Percentiles rank a stretch among this genome's conserved stretches.
Conservation (phyloP, 2,888 invertebrate genomes). For the Mythimna albipuncta region DNA sequence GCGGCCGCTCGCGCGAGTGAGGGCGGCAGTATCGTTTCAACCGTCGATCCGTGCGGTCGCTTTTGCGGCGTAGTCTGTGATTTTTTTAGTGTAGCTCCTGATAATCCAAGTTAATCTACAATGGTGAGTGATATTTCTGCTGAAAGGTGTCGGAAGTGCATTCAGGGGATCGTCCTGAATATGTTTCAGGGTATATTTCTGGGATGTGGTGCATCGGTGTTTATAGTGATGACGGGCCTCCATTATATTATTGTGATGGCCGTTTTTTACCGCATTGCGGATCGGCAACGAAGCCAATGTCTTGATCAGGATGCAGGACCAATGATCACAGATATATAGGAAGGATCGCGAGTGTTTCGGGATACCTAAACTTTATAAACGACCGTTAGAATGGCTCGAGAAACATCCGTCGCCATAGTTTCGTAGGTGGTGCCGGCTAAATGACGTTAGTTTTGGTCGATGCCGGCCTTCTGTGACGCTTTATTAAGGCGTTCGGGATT, state of each 20-base stretch:
- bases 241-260: constrained; percentile 90
- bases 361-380: constrained; percentile 63
- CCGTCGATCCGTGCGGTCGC: constrained; percentile 90
- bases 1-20: constrained; percentile 89
- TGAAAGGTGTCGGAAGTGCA: constrained; percentile 83
- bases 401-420: constrained; percentile 86
- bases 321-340: constrained; percentile 58
- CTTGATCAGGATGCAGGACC: constrained; percentile 65
- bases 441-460: constrained; percentile 78
- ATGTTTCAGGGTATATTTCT: constrained; percentile 84
- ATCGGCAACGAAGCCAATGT: constrained; percentile 75
- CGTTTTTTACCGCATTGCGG: constrained; percentile 91
- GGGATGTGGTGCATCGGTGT: constrained; percentile 87
- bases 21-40: constrained; percentile 91
- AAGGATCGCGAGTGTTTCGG: constrained; percentile 62
- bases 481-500: constrained; percentile 73
- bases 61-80: constrained; percentile 91
- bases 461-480: constrained; percentile 75
- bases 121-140: constrained; percentile 90
- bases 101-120: constrained; percentile 91
- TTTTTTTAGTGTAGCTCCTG: constrained; percentile 91
- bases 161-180: constrained; percentile 76
- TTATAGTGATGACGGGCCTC: constrained; percentile 90
- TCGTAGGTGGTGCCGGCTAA: constrained; percentile 84
- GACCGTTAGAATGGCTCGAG: constrained; percentile 75